These are phyloP conservation scores for Scomber japonicus DNA, from an alignment of 2,113 vertebrate genomes.

Conservation along the genomic window DNA sequence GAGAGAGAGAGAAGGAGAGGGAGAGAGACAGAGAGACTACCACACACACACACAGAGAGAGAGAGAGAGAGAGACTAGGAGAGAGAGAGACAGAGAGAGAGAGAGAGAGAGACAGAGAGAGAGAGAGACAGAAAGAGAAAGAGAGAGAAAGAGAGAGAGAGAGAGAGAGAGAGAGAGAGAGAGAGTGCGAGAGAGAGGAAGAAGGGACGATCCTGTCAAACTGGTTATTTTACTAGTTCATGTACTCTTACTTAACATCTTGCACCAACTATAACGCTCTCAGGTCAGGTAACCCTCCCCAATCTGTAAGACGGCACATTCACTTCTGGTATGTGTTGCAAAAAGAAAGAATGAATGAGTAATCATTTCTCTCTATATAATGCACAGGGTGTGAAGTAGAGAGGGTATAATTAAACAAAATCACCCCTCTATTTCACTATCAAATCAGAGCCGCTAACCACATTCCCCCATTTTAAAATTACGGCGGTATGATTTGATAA, in stretches of 20 bases:
- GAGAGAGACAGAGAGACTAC: too few relatives aligned
- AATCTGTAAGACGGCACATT: neutral
- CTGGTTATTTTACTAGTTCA: slow-evolving; percentile 25
- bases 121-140: too few relatives aligned
- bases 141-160: too few relatives aligned
- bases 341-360: neutral
- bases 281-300: neutral
- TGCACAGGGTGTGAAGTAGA: too few relatives aligned
- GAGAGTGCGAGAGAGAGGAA: neutral
- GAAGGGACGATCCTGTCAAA: slow-evolving; percentile 42
- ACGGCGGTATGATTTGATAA: neutral
- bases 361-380: too few relatives aligned
- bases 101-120: too few relatives aligned
- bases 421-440: neutral
- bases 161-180: too few relatives aligned
- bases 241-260: slow-evolving; percentile 3
- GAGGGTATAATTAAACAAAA: too few relatives aligned
- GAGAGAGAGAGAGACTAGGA: too few relatives aligned
- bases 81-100: too few relatives aligned
- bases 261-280: neutral
- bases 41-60: too few relatives aligned
- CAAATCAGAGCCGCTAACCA: neutral
- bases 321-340: neutral
- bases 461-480: slow-evolving; percentile 11
- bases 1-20: too few relatives aligned